phyloP scores from a whole-genome alignment of 2,888 invertebrate genomes.

The Spisula solida region DNA sequence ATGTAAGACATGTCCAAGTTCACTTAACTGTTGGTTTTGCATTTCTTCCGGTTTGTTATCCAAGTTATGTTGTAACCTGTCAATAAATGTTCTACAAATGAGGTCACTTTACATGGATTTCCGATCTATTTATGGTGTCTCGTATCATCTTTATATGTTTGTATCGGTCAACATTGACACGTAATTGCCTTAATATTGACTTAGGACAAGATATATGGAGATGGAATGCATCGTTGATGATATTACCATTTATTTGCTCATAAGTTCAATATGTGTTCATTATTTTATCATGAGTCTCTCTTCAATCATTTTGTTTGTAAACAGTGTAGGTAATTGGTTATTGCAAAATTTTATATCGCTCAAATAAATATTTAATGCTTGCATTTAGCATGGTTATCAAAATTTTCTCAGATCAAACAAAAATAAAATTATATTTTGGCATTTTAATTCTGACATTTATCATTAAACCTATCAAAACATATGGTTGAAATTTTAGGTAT shows the following conservation, averaged over 20 bases:
- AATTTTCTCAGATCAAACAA: not conserved
- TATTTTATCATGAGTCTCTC: no score
- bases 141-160: not conserved
- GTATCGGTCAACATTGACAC: not conserved
- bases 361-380: no score
- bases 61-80: no score
- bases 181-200: constrained; percentile 1
- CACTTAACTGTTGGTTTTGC: no score
- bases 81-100: not conserved
- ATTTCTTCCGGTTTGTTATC: no score
- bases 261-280: not conserved
- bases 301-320: no score
- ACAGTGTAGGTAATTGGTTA: no score
- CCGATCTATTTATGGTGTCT: not conserved
- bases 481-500: not conserved
- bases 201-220: not conserved
- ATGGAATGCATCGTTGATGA: not conserved
- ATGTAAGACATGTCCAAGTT: no score
- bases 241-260: not conserved
- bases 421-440: not conserved
- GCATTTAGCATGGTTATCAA: no score
- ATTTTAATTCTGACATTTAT: constrained; percentile 1
- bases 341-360: no score
- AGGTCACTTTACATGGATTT: not conserved
- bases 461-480: not conserved